Percentiles rank a stretch among this genome's conserved stretches.
Conservation (phyloP, 37 sponge, comb jelly and placozoan species). For the Haliclona indistincta region DNA sequence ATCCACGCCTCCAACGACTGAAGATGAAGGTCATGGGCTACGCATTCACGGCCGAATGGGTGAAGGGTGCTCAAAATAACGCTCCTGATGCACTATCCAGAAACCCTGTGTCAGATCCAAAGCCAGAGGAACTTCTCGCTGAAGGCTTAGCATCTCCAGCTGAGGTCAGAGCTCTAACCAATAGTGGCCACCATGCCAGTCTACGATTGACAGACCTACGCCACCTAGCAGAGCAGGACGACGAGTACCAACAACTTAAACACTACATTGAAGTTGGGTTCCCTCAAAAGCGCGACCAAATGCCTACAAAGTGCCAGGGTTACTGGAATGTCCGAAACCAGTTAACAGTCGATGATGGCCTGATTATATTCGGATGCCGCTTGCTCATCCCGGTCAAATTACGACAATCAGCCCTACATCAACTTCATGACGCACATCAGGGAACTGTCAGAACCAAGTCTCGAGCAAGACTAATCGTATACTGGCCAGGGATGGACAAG, state of each 20-base stretch:
- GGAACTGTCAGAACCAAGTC: background rate
- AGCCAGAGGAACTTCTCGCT: background rate
- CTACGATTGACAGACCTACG: background rate
- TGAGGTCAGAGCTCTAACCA: constrained; percentile 4
- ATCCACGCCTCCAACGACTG: constrained; percentile 12
- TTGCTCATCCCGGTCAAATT: background rate
- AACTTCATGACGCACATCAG: constrained; percentile 30
- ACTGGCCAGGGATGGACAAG: too few relatives aligned
- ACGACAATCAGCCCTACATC: background rate
- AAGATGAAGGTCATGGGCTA: background rate
- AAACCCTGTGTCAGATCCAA: background rate
- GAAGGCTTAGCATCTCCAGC: constrained; percentile 15
- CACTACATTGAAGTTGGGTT: constrained; percentile 11
- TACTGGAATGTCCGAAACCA: constrained; percentile 21
- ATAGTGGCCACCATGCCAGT: background rate
- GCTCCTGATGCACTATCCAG: constrained; percentile 1
- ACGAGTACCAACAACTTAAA: constrained; percentile 17
- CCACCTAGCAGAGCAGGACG: constrained; percentile 2
- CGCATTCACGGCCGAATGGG: background rate
- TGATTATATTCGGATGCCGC: constrained; percentile 5
- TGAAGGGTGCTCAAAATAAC: background rate
- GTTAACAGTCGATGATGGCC: constrained; percentile 12
- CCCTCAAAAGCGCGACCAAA: constrained; percentile 16
- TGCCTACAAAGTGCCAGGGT: background rate
- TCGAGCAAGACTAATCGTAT: background rate